Conservation (phyloP, 2,113 vertebrate genomes). For the Neotoma lepida region DNA sequence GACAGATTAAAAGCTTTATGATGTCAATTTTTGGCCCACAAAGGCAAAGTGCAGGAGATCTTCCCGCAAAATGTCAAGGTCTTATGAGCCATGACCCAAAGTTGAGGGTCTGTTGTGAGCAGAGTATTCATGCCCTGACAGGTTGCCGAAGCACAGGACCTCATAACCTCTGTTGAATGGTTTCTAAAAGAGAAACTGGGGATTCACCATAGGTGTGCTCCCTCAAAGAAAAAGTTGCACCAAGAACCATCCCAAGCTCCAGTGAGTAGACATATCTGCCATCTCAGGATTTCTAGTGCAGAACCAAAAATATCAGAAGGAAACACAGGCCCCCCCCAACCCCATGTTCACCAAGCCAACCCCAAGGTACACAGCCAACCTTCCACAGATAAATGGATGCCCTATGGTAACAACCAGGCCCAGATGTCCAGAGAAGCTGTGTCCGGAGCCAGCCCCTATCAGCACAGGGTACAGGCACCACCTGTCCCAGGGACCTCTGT, state of each 20-base stretch:
- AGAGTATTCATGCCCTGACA: rapidly evolving
- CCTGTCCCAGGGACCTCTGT: too few species aligned
- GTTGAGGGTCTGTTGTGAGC: too few species aligned
- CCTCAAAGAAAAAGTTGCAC: background rate
- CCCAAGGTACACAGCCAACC: too few species aligned
- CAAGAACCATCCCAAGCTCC: too few species aligned
- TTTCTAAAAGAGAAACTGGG: background rate
- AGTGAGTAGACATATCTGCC: rapidly evolving
- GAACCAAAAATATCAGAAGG: too few species aligned
- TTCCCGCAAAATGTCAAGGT: background rate
- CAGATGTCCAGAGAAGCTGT: background rate
- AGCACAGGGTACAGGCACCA: background rate
- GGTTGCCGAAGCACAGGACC: rapidly evolving
- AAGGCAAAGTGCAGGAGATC: background rate
- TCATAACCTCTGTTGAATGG: background rate
- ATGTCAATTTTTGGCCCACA: background rate
- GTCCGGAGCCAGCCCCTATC: background rate
- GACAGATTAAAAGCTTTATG: background rate
- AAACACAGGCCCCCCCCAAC: too few species aligned
- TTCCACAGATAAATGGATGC: background rate
- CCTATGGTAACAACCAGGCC: too few species aligned
- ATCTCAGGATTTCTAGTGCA: rapidly evolving
- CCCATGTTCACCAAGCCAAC: too few species aligned
- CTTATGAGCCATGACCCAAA: background rate
- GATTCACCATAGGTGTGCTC: rapidly evolving